Percentiles rank a stretch among this genome's conserved stretches.
Evolutionary conservation across 2,797 vertebrate species (phyloP).

Genomic region (Gadopsis bispinosus): DNA sequence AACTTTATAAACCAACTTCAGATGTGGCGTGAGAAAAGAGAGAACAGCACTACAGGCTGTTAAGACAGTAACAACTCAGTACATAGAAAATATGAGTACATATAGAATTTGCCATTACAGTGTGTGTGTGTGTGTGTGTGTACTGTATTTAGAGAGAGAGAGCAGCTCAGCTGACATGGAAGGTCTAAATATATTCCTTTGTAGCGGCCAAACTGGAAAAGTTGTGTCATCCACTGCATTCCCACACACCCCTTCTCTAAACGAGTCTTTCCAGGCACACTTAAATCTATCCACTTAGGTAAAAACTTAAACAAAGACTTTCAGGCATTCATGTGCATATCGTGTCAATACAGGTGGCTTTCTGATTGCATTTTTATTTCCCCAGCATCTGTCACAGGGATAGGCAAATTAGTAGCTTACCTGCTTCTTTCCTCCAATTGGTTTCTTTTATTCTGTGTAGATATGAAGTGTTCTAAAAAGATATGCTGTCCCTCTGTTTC

Average conservation of each 20-base stretch:
- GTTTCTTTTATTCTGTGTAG: not conserved
- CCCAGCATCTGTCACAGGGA: not conserved
- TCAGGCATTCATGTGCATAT: not conserved
- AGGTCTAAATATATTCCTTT: conserved; percentile 74
- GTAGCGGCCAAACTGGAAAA: conserved; percentile 74
- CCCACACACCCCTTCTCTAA: conserved; percentile 49
- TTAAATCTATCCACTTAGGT: conserved; percentile 43
- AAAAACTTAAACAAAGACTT: conserved; percentile 29
- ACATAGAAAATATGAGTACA: too few species aligned
- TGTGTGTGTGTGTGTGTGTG: not conserved
- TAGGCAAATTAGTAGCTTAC: not conserved
- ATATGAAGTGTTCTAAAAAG: not conserved
- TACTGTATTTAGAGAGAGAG: not conserved
- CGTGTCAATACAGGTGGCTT: conserved; percentile 2
- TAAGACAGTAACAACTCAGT: too few species aligned
- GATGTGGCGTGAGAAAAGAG: too few species aligned
- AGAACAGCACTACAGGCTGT: too few species aligned
- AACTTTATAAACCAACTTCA: too few species aligned
- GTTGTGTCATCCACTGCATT: conserved; percentile 52
- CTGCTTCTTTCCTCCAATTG: not conserved
- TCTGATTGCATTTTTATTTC: not conserved
- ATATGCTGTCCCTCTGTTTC: conserved; percentile 20
- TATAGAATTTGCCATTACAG: too few species aligned
- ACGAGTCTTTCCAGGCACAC: conserved; percentile 48
- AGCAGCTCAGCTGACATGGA: conserved; percentile 67